phyloP scores from a whole-genome alignment of 2,113 vertebrate genomes.

The Nannospalax galili region DNA sequence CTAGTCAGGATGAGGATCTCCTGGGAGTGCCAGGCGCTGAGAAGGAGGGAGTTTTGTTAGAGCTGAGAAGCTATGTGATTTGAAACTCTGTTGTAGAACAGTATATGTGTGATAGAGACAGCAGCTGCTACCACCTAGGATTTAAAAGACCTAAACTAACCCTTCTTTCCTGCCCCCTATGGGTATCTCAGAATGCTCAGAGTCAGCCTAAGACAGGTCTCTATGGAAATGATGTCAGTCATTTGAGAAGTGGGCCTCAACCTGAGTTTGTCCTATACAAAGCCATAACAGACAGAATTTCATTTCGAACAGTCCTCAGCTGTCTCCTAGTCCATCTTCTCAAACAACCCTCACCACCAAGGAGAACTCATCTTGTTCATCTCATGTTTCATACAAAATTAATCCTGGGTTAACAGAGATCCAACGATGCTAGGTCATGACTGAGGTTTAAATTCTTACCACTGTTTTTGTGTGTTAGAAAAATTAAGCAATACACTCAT shows the following conservation, averaged over 20 bases:
- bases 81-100: not conserved
- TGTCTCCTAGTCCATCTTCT: not conserved
- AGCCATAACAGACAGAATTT: constrained; percentile 1
- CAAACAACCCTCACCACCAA: not conserved
- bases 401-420: not conserved
- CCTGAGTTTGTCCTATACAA: not conserved
- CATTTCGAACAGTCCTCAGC: not conserved
- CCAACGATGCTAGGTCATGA: not conserved
- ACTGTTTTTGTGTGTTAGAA: constrained; percentile 29
- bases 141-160: not conserved
- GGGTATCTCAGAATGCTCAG: not conserved
- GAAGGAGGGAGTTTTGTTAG: not conserved
- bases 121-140: not conserved
- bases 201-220: not conserved
- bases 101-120: not conserved
- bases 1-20: not conserved
- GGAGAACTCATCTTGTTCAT: not conserved
- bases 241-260: not conserved
- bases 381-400: not conserved
- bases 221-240: not conserved
- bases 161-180: not conserved
- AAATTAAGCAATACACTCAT: too few species aligned
- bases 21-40: not conserved
- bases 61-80: not conserved
- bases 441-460: not conserved